A percentile compares a stretch with the other conserved stretches of the same genome.
Conservation (phyloP, 1,140 invertebrate genomes). For the Zaprionus ornatus region DNA sequence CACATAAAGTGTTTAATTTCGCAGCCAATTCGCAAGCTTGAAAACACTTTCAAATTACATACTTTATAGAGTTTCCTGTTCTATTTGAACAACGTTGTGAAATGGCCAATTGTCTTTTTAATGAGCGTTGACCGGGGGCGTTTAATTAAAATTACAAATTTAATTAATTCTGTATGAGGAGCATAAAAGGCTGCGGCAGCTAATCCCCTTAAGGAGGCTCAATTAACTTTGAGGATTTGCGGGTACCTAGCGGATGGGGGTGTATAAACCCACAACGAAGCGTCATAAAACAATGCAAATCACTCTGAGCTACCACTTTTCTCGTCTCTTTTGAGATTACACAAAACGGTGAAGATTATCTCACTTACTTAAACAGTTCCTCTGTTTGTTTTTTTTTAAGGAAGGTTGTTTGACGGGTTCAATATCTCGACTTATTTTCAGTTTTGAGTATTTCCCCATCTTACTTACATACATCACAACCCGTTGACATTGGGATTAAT, state of each 20-base stretch:
- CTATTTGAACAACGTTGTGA: not conserved
- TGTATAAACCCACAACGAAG: no score
- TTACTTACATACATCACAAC: not conserved
- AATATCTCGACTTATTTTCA: not conserved
- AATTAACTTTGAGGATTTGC: constrained; percentile 65
- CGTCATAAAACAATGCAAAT: constrained; percentile 36
- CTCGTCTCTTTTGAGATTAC: not conserved
- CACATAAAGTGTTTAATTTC: not conserved
- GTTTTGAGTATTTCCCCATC: not conserved
- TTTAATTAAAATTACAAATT: constrained; percentile 58
- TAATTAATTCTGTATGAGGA: constrained; percentile 46
- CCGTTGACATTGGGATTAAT: not conserved
- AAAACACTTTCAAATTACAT: no score
- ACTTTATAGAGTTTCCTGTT: not conserved
- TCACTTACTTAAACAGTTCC: not conserved
- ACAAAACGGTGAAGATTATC: not conserved
- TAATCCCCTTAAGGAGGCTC: constrained; percentile 53
- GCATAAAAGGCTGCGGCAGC: constrained; percentile 6
- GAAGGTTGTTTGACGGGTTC: not conserved
- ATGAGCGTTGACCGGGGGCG: not conserved
- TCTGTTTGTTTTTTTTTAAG: not conserved
- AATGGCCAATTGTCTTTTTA: constrained; percentile 1
- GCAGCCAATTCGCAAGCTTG: no score
- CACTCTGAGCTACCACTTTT: not conserved
- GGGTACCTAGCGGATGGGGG: not conserved